A percentile compares a stretch with the other conserved stretches of the same genome.
Conservation (phyloP, 2,888 invertebrate species). For the Helobdella robusta region DNA sequence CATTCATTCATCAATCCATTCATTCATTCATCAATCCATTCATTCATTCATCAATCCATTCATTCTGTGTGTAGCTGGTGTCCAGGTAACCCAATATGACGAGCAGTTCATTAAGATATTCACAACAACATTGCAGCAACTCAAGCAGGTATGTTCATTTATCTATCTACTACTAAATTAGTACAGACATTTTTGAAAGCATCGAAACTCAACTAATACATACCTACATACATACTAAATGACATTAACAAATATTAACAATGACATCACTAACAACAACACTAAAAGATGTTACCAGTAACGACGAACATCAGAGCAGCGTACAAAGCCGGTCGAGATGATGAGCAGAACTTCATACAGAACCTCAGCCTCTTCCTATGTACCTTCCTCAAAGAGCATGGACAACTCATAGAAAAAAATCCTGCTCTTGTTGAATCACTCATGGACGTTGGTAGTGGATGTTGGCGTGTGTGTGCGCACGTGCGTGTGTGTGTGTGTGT, state of each 20-base stretch:
- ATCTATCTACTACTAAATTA: background rate
- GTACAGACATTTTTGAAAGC: background rate
- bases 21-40: too few relatives aligned
- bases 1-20: too few relatives aligned
- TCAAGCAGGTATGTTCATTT: slow-evolving; percentile 58
- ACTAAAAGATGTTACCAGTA: slow-evolving; percentile 66
- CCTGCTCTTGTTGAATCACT: slow-evolving; percentile 63
- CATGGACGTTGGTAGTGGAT: slow-evolving; percentile 54
- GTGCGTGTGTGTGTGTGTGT: too few relatives aligned
- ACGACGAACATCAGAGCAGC: slow-evolving; percentile 85
- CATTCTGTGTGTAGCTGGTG: slow-evolving; percentile 57
- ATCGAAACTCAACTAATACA: background rate
- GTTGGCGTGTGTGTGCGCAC: too few relatives aligned
- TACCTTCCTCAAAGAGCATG: slow-evolving; percentile 91
- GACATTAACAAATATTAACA: background rate
- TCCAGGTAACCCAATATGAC: slow-evolving; percentile 74
- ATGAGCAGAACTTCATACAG: slow-evolving; percentile 97
- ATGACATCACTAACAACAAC: background rate
- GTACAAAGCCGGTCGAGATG: slow-evolving; percentile 83
- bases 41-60: too few relatives aligned
- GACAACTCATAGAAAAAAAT: slow-evolving; percentile 57
- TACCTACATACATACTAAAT: background rate
- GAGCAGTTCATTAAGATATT: slow-evolving; percentile 82
- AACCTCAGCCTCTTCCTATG: slow-evolving; percentile 93
- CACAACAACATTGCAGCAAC: slow-evolving; percentile 79